A percentile compares a stretch with the other conserved stretches of the same genome.
These are phyloP conservation scores for Cirrhinus mrigala DNA, from an alignment of 2,797 vertebrate species.

Conservation along the genomic window DNA sequence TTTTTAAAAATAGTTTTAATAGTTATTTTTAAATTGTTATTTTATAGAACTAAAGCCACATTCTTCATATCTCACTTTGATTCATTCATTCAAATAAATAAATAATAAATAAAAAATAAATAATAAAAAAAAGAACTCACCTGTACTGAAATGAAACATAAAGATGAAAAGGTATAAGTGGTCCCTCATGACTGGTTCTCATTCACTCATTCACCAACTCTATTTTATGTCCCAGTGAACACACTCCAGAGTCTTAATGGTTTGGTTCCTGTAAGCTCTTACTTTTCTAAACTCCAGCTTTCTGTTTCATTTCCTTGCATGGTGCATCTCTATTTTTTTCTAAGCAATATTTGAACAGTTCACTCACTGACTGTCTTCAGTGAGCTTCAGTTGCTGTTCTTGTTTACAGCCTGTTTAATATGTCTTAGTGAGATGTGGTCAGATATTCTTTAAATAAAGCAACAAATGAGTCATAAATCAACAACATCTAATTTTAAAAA, in stretches of 20 bases:
- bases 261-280: background rate
- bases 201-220: background rate
- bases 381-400: background rate
- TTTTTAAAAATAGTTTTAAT: background rate
- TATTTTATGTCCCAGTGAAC: too few species aligned
- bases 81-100: background rate
- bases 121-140: background rate
- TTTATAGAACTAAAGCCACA: background rate
- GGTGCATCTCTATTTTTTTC: background rate
- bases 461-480: background rate
- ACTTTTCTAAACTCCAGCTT: background rate
- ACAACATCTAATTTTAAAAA: background rate
- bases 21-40: background rate
- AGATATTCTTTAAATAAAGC: background rate
- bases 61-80: background rate
- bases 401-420: background rate
- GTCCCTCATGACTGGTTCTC: background rate
- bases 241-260: too few species aligned
- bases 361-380: background rate
- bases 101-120: too few species aligned
- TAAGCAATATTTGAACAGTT: background rate
- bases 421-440: background rate
- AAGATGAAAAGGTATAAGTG: background rate
- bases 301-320: background rate
- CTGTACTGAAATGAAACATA: conserved; percentile 9